Evolutionary conservation across 2,888 invertebrate genomes (phyloP).

Genomic region (Hermaeophaga mercurialis): DNA sequence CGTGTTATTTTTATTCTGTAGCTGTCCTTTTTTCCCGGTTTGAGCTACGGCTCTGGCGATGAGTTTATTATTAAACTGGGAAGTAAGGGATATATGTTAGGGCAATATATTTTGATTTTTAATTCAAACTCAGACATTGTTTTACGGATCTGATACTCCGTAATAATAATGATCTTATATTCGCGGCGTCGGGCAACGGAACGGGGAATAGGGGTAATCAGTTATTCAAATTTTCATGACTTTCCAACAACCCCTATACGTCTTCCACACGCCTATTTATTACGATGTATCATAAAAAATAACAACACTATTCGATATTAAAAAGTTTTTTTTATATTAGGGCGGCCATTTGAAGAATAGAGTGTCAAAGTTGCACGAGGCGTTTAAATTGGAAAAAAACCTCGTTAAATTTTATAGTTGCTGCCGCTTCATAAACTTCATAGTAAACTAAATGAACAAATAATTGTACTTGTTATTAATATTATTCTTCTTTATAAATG

Average conservation of each 20-base stretch:
- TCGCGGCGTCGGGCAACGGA: slow-evolving; percentile 41
- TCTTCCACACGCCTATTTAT: slow-evolving; percentile 42
- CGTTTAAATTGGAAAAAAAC: slow-evolving; percentile 10
- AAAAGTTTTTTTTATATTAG: slow-evolving; percentile 32
- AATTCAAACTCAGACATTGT: slow-evolving; percentile 56
- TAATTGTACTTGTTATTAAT: no score
- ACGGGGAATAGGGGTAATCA: slow-evolving; percentile 51
- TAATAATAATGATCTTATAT: slow-evolving; percentile 53
- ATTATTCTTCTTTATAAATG: no score
- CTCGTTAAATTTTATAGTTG: slow-evolving; percentile 13
- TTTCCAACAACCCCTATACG: slow-evolving; percentile 34
- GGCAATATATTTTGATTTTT: slow-evolving; percentile 59
- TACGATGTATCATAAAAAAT: slow-evolving; percentile 41
- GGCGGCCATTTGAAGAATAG: slow-evolving; percentile 28
- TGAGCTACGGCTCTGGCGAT: slow-evolving; percentile 24
- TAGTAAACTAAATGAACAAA: no score
- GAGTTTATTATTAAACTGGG: slow-evolving; percentile 33
- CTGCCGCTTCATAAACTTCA: no score
- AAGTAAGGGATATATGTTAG: slow-evolving; percentile 49
- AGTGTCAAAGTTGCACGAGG: slow-evolving; percentile 25
- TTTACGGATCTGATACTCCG: slow-evolving; percentile 53
- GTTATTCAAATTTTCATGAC: slow-evolving; percentile 47
- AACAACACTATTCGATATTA: slow-evolving; percentile 36
- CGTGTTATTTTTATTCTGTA: no score
- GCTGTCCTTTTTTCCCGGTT: no score